Conservation (phyloP, 2,797 vertebrate genomes). For the Odontamblyopus lacepedii region DNA sequence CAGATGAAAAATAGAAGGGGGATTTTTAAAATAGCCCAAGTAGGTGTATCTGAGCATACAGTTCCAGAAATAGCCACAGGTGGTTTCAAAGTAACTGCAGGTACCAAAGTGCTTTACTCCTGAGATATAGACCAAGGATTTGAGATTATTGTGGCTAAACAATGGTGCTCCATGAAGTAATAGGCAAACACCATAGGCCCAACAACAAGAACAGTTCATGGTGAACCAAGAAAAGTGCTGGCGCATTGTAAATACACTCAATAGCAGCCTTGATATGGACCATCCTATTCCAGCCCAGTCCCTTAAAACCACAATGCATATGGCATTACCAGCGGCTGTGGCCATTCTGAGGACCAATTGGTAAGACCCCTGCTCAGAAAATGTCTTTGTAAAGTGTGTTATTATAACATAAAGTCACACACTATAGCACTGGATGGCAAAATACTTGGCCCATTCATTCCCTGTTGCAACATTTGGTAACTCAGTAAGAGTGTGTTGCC, state of each 20-base stretch:
- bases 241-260: slow-evolving; percentile 12
- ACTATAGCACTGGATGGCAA: slow-evolving; percentile 17
- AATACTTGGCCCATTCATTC: neutral
- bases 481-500: neutral
- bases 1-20: neutral
- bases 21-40: neutral
- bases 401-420: slow-evolving; percentile 11
- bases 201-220: slow-evolving; percentile 23
- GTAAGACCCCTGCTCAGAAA: slow-evolving; percentile 26
- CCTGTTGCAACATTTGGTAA: slow-evolving; percentile 14
- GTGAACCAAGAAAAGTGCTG: slow-evolving; percentile 40
- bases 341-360: slow-evolving; percentile 6
- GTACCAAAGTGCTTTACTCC: slow-evolving; percentile 70
- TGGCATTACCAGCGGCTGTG: slow-evolving; percentile 22
- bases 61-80: slow-evolving; percentile 40
- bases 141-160: slow-evolving; percentile 53
- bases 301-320: slow-evolving; percentile 25
- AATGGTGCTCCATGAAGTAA: slow-evolving; percentile 44
- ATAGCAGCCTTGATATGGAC: slow-evolving; percentile 41
- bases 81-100: slow-evolving; percentile 51
- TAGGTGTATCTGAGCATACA: slow-evolving; percentile 23
- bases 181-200: slow-evolving; percentile 35
- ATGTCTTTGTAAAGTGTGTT: slow-evolving; percentile 6
- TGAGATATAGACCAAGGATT: slow-evolving; percentile 66
- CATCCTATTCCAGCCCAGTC: slow-evolving; percentile 29